A percentile compares a stretch with the other conserved stretches of the same genome.
Conservation (phyloP, 1,140 invertebrate species). For the Zaprionus kolodkinae region DNA sequence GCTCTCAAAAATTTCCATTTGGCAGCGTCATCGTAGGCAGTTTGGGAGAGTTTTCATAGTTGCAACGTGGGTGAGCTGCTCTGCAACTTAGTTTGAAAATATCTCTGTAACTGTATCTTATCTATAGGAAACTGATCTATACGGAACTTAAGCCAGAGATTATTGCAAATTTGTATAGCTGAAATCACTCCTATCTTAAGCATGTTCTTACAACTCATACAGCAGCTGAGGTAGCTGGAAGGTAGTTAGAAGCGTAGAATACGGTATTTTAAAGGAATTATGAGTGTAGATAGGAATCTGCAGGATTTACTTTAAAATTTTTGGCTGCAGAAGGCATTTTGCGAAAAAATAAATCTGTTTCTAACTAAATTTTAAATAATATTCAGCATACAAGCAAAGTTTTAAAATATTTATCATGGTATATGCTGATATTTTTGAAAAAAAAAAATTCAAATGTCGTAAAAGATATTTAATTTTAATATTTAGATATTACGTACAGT, state of each 20-base stretch:
- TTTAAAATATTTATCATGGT: too few relatives aligned
- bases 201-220: neutral
- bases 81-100: neutral
- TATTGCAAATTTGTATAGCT: constrained; percentile 33
- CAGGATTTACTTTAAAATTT: neutral
- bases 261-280: neutral
- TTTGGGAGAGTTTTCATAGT: neutral
- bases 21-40: constrained; percentile 29
- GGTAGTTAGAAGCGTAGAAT: neutral
- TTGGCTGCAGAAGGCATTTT: too few relatives aligned
- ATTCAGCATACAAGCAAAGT: too few relatives aligned
- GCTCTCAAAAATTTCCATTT: constrained; percentile 6
- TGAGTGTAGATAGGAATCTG: neutral
- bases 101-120: neutral
- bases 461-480: too few relatives aligned
- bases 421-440: too few relatives aligned
- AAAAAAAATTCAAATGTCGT: too few relatives aligned
- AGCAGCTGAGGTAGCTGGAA: neutral
- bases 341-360: too few relatives aligned
- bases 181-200: constrained; percentile 13
- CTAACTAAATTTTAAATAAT: too few relatives aligned
- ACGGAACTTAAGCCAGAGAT: constrained; percentile 25
- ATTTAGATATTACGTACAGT: too few relatives aligned
- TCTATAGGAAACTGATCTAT: neutral
- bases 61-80: constrained; percentile 29